These are phyloP conservation scores for Melieria crassipennis DNA, from an alignment of 2,888 invertebrate species.

Conservation along the genomic window DNA sequence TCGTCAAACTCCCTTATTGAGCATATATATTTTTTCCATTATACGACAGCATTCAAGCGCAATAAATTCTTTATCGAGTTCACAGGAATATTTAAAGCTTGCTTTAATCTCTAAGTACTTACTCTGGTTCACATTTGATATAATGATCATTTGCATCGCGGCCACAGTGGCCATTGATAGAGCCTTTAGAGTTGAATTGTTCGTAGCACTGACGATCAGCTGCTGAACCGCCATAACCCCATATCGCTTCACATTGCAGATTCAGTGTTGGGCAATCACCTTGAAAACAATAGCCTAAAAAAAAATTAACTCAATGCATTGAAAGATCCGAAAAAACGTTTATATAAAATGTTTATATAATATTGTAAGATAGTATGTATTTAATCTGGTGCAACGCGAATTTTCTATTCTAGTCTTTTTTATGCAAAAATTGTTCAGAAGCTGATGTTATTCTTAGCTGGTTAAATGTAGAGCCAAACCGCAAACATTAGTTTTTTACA, in stretches of 20 bases:
- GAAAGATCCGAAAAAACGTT: background rate
- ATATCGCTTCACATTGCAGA: conserved; percentile 90
- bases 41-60: too few relatives aligned
- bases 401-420: background rate
- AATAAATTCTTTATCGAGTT: too few relatives aligned
- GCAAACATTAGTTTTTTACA: too few relatives aligned
- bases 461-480: too few relatives aligned
- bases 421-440: background rate
- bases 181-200: conserved; percentile 94
- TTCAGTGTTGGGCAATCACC: conserved; percentile 90
- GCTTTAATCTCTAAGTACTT: conserved; percentile 65
- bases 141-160: conserved; percentile 78
- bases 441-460: too few relatives aligned
- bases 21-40: too few relatives aligned
- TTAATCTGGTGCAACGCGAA: background rate
- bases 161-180: conserved; percentile 96
- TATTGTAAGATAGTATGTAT: too few relatives aligned
- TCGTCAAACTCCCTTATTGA: too few relatives aligned
- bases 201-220: conserved; percentile 92
- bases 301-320: background rate
- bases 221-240: conserved; percentile 87
- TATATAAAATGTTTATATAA: background rate
- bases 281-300: conserved; percentile 85
- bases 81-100: background rate
- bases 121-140: conserved; percentile 88